Conservation (phyloP, 2,113 vertebrate species). For the Eubucco bourcierii region DNA sequence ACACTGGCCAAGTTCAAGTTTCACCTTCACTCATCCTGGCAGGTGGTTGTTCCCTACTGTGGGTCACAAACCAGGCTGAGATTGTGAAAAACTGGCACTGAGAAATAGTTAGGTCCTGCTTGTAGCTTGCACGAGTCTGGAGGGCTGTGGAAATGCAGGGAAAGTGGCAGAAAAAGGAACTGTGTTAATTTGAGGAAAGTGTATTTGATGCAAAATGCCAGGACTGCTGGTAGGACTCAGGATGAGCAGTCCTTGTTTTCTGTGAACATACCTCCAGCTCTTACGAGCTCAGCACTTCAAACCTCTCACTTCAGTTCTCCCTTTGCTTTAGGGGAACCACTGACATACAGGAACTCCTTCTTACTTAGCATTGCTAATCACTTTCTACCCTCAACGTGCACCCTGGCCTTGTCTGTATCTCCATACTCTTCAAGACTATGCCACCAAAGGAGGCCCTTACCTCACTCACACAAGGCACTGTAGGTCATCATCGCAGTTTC, state of each 20-base stretch:
- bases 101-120: not conserved
- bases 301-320: not conserved
- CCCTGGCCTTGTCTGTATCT: not conserved
- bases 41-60: accelerated
- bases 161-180: not conserved
- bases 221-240: not conserved
- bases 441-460: not conserved
- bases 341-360: not conserved
- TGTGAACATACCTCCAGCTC: not conserved
- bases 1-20: not conserved
- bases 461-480: not conserved
- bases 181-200: not conserved
- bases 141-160: not conserved
- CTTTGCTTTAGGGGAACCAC: not conserved
- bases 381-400: not conserved
- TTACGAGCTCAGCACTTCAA: not conserved
- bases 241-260: not conserved
- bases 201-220: not conserved
- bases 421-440: not conserved
- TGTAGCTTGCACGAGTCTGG: not conserved
- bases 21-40: not conserved
- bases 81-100: not conserved
- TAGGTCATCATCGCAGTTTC: slow-evolving; percentile 44
- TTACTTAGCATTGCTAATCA: not conserved
- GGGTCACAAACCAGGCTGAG: not conserved